Conservation (phyloP, 2,797 vertebrate species). For the Enteromius unitaeniatus region DNA sequence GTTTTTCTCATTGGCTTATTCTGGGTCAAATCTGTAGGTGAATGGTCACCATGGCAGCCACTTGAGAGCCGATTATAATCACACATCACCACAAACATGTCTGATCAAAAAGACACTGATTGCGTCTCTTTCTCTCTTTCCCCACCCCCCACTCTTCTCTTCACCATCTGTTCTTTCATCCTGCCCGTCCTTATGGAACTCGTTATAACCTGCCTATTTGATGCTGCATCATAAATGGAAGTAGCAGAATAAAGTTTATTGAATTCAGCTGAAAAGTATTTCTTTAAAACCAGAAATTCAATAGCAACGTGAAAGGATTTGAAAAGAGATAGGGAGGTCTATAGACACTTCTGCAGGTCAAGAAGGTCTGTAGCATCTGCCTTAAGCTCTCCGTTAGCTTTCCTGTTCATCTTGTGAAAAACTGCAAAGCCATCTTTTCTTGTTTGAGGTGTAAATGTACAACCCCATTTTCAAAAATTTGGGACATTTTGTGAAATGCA, state of each 20-base stretch:
- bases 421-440: background rate
- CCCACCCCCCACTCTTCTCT: conserved; percentile 20
- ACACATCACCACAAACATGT: conserved; percentile 52
- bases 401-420: background rate
- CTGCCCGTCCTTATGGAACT: conserved; percentile 11
- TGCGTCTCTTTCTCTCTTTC: conserved; percentile 13
- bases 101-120: conserved; percentile 59
- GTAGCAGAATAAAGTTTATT: background rate
- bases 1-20: background rate
- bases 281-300: background rate
- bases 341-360: background rate
- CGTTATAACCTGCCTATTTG: conserved; percentile 9
- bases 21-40: conserved; percentile 51
- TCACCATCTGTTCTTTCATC: conserved; percentile 41
- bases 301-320: background rate
- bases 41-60: conserved; percentile 55
- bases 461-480: background rate
- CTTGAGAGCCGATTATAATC: conserved; percentile 55
- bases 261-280: conserved; percentile 10
- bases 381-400: background rate
- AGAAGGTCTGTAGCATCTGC: background rate
- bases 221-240: background rate
- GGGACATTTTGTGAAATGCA: background rate
- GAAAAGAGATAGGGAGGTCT: background rate
- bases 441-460: background rate